Percentiles rank a stretch among this genome's conserved stretches.
Conservation (phyloP, 1,140 invertebrate genomes). For the Magallana gigas region DNA sequence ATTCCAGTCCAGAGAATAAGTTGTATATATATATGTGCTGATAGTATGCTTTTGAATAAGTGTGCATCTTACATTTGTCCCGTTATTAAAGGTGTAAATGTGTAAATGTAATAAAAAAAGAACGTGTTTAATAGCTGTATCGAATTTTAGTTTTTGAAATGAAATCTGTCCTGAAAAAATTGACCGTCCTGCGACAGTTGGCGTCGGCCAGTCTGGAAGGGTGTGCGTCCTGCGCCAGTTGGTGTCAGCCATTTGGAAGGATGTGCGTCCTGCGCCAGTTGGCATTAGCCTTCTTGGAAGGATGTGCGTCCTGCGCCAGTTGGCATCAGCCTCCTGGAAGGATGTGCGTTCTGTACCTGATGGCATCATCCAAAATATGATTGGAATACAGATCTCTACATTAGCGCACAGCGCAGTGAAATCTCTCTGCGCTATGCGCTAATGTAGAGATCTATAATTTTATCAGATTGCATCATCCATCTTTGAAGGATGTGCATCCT, state of each 20-base stretch:
- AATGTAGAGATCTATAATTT: no score
- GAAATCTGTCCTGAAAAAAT: neutral
- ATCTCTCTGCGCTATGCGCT: no score
- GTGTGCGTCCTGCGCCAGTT: no score
- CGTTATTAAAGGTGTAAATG: slow-evolving; percentile 29
- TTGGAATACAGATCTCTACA: no score
- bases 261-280: no score
- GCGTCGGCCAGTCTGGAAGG: neutral
- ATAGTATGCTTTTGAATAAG: slow-evolving; percentile 16
- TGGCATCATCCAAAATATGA: no score
- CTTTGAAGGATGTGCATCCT: neutral
- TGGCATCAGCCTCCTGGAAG: no score
- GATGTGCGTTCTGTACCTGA: no score
- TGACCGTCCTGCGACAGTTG: neutral
- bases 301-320: no score
- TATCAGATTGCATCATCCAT: neutral
- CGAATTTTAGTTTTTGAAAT: neutral
- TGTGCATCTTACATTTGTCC: slow-evolving; percentile 3
- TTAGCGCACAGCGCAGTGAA: no score
- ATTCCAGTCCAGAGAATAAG: slow-evolving; percentile 45
- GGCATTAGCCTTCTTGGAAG: no score
- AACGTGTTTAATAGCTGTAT: neutral
- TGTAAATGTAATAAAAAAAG: neutral
- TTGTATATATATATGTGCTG: slow-evolving; percentile 43
- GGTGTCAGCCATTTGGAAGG: no score